These are phyloP conservation scores for Eulithis testata DNA, from an alignment of 2,888 invertebrate genomes.

Conservation along the genomic window DNA sequence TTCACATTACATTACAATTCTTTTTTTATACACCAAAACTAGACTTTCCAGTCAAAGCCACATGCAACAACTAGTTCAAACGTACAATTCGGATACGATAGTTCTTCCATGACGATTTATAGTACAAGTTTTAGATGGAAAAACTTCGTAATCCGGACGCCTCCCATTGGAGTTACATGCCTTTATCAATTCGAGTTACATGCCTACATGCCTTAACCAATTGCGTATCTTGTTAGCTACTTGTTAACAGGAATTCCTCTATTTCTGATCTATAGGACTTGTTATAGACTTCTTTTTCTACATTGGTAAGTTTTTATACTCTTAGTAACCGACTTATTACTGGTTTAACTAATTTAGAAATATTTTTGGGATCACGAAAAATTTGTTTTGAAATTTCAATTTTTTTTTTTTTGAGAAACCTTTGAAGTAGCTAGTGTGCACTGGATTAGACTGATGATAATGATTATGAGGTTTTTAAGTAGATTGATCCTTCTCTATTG, in stretches of 20 bases:
- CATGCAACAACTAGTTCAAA: conserved; percentile 47
- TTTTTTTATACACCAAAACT: no score
- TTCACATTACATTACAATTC: no score
- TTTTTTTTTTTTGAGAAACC: no score
- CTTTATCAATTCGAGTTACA: conserved; percentile 46
- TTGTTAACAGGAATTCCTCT: conserved; percentile 31
- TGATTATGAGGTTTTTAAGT: no score
- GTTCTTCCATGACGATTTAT: conserved; percentile 74
- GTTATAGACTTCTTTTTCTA: conserved; percentile 7
- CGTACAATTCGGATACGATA: conserved; percentile 45
- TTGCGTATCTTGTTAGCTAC: conserved; percentile 51
- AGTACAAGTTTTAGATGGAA: conserved; percentile 80
- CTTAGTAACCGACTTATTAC: neutral
- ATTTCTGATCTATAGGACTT: conserved; percentile 16
- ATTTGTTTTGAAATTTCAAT: no score
- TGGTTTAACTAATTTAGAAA: no score
- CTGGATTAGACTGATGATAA: no score
- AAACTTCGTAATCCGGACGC: conserved; percentile 73
- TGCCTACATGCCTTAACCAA: conserved; percentile 51
- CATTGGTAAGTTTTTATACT: neutral
- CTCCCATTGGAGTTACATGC: conserved; percentile 49
- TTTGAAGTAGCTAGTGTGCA: no score
- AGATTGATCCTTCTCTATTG: no score
- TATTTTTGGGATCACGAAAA: no score
- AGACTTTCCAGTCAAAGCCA: neutral